phyloP scores from a whole-genome alignment of 2,797 vertebrate genomes.

The Cyprinodon diabolis region DNA sequence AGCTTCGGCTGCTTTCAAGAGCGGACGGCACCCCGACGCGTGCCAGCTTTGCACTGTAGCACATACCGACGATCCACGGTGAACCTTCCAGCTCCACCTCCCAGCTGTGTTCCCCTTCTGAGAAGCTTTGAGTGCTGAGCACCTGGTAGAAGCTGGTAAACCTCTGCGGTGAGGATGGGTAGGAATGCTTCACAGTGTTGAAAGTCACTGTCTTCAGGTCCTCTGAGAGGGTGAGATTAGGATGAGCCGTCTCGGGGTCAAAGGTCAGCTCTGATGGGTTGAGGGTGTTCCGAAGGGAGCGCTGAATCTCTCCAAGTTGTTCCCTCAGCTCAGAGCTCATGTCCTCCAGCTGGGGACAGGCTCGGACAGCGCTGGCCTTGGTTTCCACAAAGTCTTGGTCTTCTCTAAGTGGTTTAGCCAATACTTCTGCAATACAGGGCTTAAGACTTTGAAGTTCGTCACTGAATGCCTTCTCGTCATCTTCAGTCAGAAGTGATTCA shows the following conservation, averaged over 20 bases:
- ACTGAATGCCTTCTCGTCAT: slow-evolving; percentile 47
- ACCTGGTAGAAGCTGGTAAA: slow-evolving; percentile 79
- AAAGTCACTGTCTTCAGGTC: slow-evolving; percentile 78
- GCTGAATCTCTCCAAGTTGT: slow-evolving; percentile 63
- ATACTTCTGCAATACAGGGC: slow-evolving; percentile 46
- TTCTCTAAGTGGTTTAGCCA: slow-evolving; percentile 40
- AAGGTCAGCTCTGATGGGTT: slow-evolving; percentile 83
- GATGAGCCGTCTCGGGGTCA: slow-evolving; percentile 76
- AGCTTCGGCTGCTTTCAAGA: slow-evolving; percentile 75
- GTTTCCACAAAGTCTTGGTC: slow-evolving; percentile 23
- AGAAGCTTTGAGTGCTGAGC: slow-evolving; percentile 79
- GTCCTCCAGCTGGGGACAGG: slow-evolving; percentile 67
- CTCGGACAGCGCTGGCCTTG: slow-evolving; percentile 28
- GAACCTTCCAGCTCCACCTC: slow-evolving; percentile 71
- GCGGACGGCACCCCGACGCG: slow-evolving; percentile 75
- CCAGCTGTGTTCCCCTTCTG: slow-evolving; percentile 77
- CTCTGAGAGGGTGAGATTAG: slow-evolving; percentile 77
- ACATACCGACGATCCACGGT: slow-evolving; percentile 78
- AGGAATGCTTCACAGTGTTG: slow-evolving; percentile 67
- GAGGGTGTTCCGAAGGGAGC: slow-evolving; percentile 66
- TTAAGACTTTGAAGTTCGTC: slow-evolving; percentile 59
- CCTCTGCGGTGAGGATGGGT: slow-evolving; percentile 59
- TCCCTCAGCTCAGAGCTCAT: slow-evolving; percentile 65
- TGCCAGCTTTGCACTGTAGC: slow-evolving; percentile 60
- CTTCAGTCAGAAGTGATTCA: slow-evolving; percentile 61